phyloP scores from a whole-genome alignment of 2,797 vertebrate genomes.

The Melopsittacus undulatus region DNA sequence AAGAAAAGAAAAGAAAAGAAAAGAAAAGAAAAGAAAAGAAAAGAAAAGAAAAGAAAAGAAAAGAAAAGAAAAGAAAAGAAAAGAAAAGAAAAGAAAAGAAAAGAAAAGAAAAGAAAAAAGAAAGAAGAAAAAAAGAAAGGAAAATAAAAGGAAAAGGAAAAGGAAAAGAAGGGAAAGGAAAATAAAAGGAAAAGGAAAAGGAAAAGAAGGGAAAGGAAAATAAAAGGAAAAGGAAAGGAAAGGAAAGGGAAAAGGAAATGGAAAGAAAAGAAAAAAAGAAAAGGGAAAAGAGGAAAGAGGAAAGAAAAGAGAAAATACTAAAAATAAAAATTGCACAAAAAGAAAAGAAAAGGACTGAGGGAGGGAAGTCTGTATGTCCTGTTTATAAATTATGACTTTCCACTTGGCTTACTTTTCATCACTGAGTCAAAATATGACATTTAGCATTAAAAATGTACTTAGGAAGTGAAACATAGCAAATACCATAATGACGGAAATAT shows the following conservation, averaged over 20 bases:
- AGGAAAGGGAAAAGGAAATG: fast-evolving
- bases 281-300: fast-evolving
- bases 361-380: neutral
- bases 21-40: too few species aligned
- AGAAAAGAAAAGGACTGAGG: neutral
- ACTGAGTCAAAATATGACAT: neutral
- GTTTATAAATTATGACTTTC: neutral
- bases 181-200: too few species aligned
- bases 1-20: too few species aligned
- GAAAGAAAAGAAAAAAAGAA: fast-evolving
- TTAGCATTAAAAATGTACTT: neutral
- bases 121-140: too few species aligned
- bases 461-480: neutral
- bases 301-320: fast-evolving
- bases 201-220: fast-evolving
- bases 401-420: neutral
- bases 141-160: neutral
- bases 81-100: fast-evolving
- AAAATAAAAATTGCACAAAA: neutral
- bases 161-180: too few species aligned
- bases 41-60: fast-evolving
- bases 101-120: too few species aligned
- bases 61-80: fast-evolving
- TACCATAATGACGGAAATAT: neutral
- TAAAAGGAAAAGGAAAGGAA: neutral